These are phyloP conservation scores for Tribolium freemani DNA, from an alignment of 2,888 invertebrate species.

Conservation along the genomic window DNA sequence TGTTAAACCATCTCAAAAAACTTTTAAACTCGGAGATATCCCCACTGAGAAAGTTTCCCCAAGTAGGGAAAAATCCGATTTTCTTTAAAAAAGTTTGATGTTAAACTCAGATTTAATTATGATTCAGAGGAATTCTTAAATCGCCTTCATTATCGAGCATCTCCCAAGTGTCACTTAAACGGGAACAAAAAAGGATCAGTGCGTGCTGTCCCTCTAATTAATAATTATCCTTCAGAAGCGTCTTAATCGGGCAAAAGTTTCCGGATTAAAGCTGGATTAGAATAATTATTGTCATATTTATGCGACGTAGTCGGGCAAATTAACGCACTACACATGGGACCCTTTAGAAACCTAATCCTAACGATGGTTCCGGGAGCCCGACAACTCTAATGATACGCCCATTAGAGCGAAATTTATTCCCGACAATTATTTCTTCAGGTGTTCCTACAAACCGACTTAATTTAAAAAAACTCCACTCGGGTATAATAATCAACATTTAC, in stretches of 20 bases:
- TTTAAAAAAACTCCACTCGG: constrained; percentile 15
- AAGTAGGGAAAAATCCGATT: constrained; percentile 25
- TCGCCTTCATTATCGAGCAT: constrained; percentile 39
- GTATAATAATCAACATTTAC: constrained; percentile 19
- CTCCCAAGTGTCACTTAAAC: constrained; percentile 27
- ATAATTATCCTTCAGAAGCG: constrained; percentile 4
- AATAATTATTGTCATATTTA: constrained; percentile 44
- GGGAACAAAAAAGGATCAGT: constrained; percentile 9
- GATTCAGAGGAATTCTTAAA: constrained; percentile 42
- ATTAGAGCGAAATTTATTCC: constrained; percentile 34
- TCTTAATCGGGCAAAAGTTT: not conserved
- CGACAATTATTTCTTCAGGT: constrained; percentile 9
- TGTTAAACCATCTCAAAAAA: constrained; percentile 49
- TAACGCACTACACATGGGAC: constrained; percentile 50
- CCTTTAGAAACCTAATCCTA: constrained; percentile 48
- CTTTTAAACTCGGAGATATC: constrained; percentile 45
- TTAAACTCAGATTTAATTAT: constrained; percentile 51
- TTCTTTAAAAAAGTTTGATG: constrained; percentile 46
- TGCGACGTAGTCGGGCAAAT: constrained; percentile 32
- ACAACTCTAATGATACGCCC: constrained; percentile 33
- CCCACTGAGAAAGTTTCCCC: constrained; percentile 27
- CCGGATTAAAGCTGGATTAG: constrained; percentile 34
- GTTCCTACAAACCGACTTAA: constrained; percentile 12
- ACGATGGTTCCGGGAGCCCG: constrained; percentile 27
- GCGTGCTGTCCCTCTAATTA: constrained; percentile 23